Evolutionary conservation across 2,888 invertebrate genomes (phyloP).

Genomic region (Dendrolimus pini): DNA sequence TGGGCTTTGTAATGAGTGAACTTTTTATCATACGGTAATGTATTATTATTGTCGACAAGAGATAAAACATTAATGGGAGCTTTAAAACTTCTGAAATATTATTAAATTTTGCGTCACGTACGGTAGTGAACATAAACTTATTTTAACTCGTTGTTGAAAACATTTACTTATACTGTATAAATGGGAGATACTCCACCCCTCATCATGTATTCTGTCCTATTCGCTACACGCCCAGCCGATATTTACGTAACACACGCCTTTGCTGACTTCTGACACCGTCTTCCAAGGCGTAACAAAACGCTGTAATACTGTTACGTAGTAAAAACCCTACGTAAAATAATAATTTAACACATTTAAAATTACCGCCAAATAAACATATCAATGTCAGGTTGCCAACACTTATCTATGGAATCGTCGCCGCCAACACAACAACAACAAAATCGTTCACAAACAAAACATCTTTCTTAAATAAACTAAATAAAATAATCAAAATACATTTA

Average conservation of each 20-base stretch:
- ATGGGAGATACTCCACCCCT: slow-evolving; percentile 55
- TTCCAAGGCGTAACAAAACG: slow-evolving; percentile 42
- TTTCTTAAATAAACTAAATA: no score
- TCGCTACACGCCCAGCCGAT: slow-evolving; percentile 69
- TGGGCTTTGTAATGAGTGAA: slow-evolving; percentile 26
- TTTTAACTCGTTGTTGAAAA: slow-evolving; percentile 51
- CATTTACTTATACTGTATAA: slow-evolving; percentile 52
- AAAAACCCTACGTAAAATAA: no score
- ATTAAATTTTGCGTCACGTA: slow-evolving; percentile 30
- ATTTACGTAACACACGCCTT: slow-evolving; percentile 68
- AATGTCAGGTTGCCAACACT: no score
- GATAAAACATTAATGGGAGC: not conserved
- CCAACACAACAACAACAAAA: no score
- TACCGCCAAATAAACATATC: no score
- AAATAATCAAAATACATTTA: no score
- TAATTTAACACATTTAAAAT: no score
- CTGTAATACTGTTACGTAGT: slow-evolving; percentile 39
- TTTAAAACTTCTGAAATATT: slow-evolving; percentile 11
- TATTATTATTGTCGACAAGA: slow-evolving; percentile 11
- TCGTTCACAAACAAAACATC: no score
- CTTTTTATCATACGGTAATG: slow-evolving; percentile 23
- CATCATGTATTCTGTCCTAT: slow-evolving; percentile 70
- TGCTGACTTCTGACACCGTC: slow-evolving; percentile 62
- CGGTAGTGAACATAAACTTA: slow-evolving; percentile 43
- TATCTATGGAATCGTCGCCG: no score